These are phyloP conservation scores for Poecile montanus DNA, from an alignment of 2,797 vertebrate genomes.

Conservation along the genomic window DNA sequence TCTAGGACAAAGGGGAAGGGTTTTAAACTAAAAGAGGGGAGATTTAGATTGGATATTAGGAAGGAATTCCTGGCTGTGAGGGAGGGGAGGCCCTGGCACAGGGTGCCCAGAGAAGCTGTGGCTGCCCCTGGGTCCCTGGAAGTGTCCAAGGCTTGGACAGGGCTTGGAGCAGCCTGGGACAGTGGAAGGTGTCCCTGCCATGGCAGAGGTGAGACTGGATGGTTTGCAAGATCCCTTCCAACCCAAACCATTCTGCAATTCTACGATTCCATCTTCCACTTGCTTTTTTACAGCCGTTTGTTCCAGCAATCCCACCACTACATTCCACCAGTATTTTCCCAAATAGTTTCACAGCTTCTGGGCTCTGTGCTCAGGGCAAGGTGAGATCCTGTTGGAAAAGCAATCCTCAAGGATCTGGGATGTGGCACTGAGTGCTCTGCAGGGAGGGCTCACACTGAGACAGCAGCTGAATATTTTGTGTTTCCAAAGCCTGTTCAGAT, in stretches of 20 bases:
- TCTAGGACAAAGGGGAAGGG: background rate
- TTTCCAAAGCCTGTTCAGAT: background rate
- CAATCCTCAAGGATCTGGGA: background rate
- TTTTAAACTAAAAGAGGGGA: background rate
- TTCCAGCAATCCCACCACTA: fast-evolving
- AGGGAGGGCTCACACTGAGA: background rate
- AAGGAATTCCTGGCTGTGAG: fast-evolving
- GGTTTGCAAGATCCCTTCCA: background rate
- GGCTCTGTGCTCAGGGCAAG: background rate
- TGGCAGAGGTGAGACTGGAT: background rate
- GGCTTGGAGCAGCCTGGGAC: fast-evolving
- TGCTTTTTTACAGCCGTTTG: fast-evolving
- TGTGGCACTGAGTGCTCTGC: background rate
- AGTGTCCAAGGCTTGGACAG: fast-evolving
- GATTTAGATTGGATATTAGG: background rate
- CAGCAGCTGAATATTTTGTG: background rate
- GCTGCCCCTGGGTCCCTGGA: background rate
- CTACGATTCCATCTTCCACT: background rate
- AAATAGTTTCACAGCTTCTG: background rate
- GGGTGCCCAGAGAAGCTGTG: background rate
- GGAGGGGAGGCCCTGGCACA: fast-evolving
- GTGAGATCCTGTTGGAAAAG: background rate
- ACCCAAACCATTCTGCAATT: background rate
- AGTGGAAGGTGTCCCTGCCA: background rate
- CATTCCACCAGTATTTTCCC: background rate